Evolutionary conservation across 2,113 vertebrate species (phyloP).

Genomic region (Aviceda subcristata): DNA sequence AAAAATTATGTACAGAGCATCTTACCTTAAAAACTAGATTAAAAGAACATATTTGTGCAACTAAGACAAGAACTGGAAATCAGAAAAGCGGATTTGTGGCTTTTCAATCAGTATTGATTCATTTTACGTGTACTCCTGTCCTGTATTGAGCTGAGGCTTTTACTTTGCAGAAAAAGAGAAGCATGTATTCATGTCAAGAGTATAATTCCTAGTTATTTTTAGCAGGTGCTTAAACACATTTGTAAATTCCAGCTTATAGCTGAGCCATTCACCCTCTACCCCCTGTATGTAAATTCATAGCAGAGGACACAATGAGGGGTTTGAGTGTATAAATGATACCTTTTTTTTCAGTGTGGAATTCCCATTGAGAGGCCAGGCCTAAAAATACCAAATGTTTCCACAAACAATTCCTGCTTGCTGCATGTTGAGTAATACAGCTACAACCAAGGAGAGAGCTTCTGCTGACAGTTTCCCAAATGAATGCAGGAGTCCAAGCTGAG

Average conservation of each 20-base stretch:
- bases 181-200: constrained; percentile 5
- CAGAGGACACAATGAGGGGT: background rate
- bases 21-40: background rate
- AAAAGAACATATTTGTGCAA: background rate
- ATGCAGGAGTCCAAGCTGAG: background rate
- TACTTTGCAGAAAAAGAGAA: background rate
- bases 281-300: background rate
- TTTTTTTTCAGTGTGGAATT: constrained; percentile 22
- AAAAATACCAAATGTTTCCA: constrained; percentile 50
- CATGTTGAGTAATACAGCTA: background rate
- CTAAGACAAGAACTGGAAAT: background rate
- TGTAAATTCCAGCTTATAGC: constrained; percentile 3
- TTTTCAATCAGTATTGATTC: background rate
- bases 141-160: background rate
- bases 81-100: background rate
- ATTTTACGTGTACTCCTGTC: background rate
- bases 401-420: background rate
- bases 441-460: background rate
- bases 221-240: constrained; percentile 25
- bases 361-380: constrained; percentile 24
- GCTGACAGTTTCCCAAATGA: background rate
- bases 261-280: background rate
- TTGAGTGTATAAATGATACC: background rate
- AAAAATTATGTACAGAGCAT: background rate
- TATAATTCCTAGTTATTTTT: constrained; percentile 29